Evolutionary conservation across 2,888 invertebrate genomes (phyloP), one percentile per base, ranked within the genome.

Genomic region (Netelia virgata): DNA sequence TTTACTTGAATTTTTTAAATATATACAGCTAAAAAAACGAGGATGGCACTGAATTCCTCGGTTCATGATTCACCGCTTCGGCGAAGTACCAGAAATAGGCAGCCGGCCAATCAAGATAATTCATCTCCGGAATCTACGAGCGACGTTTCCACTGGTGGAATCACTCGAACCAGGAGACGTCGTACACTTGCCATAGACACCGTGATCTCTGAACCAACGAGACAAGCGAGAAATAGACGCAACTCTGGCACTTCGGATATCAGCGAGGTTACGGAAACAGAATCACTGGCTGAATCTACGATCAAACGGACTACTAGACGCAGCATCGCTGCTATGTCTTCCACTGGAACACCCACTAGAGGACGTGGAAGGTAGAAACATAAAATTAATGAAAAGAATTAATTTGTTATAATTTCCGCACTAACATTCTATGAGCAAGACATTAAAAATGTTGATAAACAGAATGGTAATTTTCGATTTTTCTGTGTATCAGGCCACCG

Each of bases 1-100:
- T 1, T 43, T 10, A 10, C 36, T 53, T 14, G 14, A 11, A 8
- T 36, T 23, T 1, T 83, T 75, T 16, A 81, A 43, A 20, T 23
- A 43, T 18, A 36, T 6, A 6, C 50, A 90, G 89, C 84, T 66
- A 87, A 87, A 11, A 87, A 50, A 77, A 85, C 87, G 3, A 88
- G 89, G 74, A 70, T 74, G 1, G 18, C 76, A 1, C 14, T 78
- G 5, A 72, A 57, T 8, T 66, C 82, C 3, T 53, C 80, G 2
- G 66, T 82, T 1, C 70, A 86, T 9, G 89, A 90, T 83, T 90
- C 90, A 6, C 90, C 91, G 3, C 70, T 90, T 36, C 89, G 91
- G 10, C 89, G 91, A 1, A 91, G 91, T 59, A 86, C 85, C 3
- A 87, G 91, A 83, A 88, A 82, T 36, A 89, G 86, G 36, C 85